These are phyloP conservation scores for Therioaphis trifolii DNA, from an alignment of 2,888 invertebrate species.

Conservation along the genomic window DNA sequence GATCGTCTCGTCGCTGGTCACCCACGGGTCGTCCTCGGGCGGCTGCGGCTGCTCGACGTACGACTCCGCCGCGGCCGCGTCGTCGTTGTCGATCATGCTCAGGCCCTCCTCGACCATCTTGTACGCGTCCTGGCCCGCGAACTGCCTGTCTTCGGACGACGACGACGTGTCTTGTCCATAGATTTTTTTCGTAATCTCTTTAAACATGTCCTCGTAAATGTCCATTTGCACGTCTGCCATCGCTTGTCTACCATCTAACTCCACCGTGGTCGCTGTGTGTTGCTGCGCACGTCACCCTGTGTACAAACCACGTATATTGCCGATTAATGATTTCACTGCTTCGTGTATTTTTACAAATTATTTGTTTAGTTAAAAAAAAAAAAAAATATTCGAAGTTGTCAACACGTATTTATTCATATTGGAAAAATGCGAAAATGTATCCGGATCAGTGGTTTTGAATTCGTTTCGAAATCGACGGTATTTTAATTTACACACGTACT, in stretches of 20 bases:
- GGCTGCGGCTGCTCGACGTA: constrained; percentile 73
- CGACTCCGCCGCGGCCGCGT: constrained; percentile 63
- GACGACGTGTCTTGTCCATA: constrained; percentile 80
- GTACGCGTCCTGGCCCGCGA: constrained; percentile 66
- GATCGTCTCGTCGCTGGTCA: constrained; percentile 78
- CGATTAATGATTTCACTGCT: too few species aligned
- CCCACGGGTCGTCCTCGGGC: constrained; percentile 78
- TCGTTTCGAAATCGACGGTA: too few species aligned
- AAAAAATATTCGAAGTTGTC: too few species aligned
- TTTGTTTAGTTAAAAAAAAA: too few species aligned
- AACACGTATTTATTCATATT: too few species aligned
- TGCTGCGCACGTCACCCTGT: neutral
- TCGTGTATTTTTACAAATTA: too few species aligned
- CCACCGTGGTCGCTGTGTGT: neutral
- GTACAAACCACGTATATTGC: neutral
- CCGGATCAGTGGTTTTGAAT: too few species aligned
- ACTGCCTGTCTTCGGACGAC: constrained; percentile 64
- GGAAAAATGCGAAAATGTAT: too few species aligned
- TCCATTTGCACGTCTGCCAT: constrained; percentile 71
- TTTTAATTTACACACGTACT: too few species aligned
- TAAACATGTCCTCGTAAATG: constrained; percentile 86
- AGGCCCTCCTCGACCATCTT: constrained; percentile 69
- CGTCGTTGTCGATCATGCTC: constrained; percentile 66
- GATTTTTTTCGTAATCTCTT: constrained; percentile 90
- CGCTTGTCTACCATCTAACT: constrained; percentile 54